Evolutionary conservation across 2,797 vertebrate species (phyloP).

Genomic region (Galago senegalensis): DNA sequence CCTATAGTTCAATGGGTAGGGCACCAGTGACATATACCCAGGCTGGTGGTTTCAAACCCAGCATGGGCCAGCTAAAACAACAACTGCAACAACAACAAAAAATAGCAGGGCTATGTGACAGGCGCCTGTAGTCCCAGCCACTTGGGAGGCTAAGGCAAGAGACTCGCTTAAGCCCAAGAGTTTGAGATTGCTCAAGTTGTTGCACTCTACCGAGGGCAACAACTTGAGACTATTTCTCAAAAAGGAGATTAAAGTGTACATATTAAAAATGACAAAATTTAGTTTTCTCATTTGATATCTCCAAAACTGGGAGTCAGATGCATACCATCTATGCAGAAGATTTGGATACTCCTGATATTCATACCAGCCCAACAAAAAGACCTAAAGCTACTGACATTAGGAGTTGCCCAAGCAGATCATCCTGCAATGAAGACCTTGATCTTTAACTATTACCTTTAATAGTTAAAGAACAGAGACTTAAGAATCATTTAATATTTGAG

Average conservation of each 20-base stretch:
- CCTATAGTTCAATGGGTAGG: no score
- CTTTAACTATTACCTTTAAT: conserved; percentile 50
- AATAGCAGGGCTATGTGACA: no score
- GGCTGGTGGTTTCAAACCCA: no score
- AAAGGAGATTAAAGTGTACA: neutral
- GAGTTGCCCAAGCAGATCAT: neutral
- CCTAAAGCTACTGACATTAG: conserved; percentile 2
- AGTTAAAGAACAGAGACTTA: neutral
- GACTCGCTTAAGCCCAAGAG: no score
- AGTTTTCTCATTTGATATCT: conserved; percentile 3
- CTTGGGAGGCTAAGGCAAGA: no score
- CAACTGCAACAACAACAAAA: no score
- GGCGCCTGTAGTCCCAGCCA: no score
- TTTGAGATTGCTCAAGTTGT: no score
- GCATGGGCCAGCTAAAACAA: no score
- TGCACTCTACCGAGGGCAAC: no score
- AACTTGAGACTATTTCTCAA: no score
- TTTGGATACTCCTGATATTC: neutral
- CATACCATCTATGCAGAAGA: conserved; percentile 48
- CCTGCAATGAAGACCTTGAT: conserved; percentile 49
- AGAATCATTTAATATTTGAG: conserved; percentile 35
- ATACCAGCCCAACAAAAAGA: conserved; percentile 18
- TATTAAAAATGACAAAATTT: neutral
- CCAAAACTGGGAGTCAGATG: conserved; percentile 23
- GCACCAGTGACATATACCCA: no score